A percentile compares a stretch with the other conserved stretches of the same genome.
Evolutionary conservation across 2,113 vertebrate genomes (phyloP).

Genomic region (Rhegmatorhina hoffmannsi): DNA sequence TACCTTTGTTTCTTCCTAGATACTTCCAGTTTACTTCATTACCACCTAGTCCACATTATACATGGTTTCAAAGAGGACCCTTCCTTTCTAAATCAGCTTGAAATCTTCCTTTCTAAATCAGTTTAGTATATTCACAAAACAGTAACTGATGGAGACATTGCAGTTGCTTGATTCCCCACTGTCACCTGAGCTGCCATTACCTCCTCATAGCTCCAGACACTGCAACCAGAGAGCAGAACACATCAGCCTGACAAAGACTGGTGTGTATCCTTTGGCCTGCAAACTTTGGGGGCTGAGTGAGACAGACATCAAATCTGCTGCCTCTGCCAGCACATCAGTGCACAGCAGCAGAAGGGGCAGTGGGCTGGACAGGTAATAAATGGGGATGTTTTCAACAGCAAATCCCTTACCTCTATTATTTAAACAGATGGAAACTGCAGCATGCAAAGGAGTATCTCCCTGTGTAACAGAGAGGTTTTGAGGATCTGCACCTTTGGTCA

Average conservation of each 20-base stretch:
- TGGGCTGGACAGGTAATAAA: neutral
- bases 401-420: conserved; percentile 68
- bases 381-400: neutral
- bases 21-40: neutral
- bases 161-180: neutral
- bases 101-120: neutral
- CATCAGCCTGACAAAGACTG: neutral
- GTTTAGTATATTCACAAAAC: neutral
- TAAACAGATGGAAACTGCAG: conserved; percentile 75
- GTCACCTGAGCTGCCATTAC: neutral
- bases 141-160: neutral
- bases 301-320: neutral
- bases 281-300: neutral
- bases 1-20: neutral
- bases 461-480: conserved; percentile 7
- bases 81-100: neutral
- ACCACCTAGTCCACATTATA: neutral
- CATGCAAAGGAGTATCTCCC: conserved; percentile 82
- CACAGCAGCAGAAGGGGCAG: neutral
- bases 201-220: neutral
- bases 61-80: neutral
- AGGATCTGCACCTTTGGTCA: conserved; percentile 76
- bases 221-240: neutral
- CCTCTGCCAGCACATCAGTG: neutral
- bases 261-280: neutral